Conservation (phyloP, 2,797 vertebrate genomes). For the Pagetopsis macropterus region DNA sequence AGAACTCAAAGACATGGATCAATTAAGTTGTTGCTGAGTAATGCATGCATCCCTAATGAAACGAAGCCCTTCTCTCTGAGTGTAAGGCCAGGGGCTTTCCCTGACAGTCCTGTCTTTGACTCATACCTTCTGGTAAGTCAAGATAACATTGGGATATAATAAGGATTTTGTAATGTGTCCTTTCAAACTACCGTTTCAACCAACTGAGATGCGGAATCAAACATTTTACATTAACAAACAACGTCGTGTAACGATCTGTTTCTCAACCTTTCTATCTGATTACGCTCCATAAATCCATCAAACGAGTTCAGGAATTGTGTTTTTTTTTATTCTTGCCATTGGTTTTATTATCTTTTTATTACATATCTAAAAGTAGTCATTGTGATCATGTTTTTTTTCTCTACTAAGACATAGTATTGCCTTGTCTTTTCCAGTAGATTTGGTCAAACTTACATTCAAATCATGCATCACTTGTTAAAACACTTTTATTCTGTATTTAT, state of each 20-base stretch:
- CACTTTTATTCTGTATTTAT: not conserved
- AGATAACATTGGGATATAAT: conserved; percentile 4
- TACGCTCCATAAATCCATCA: not conserved
- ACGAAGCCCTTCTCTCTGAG: conserved; percentile 43
- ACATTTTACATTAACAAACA: not conserved
- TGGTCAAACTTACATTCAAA: not conserved
- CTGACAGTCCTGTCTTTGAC: conserved; percentile 22
- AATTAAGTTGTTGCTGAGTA: conserved; percentile 81
- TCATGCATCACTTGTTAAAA: not conserved
- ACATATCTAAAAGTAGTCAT: not conserved
- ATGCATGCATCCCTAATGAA: conserved; percentile 75
- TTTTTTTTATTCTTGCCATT: not conserved
- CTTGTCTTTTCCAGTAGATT: not conserved
- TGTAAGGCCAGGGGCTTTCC: conserved; percentile 27
- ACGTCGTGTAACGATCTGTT: not conserved
- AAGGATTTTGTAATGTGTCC: not conserved
- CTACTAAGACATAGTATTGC: not conserved
- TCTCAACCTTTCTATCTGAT: not conserved
- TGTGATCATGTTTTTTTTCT: not conserved
- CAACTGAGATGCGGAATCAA: not conserved
- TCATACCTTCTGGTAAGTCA: conserved; percentile 5
- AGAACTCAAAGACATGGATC: conserved; percentile 77
- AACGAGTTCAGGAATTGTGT: not conserved
- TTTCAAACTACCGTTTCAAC: not conserved
- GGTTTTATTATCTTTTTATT: not conserved